Evolutionary conservation across 2,113 vertebrate genomes (phyloP), one percentile per base, ranked within the genome.

Genomic region (Petrocephalus zakoni): DNA sequence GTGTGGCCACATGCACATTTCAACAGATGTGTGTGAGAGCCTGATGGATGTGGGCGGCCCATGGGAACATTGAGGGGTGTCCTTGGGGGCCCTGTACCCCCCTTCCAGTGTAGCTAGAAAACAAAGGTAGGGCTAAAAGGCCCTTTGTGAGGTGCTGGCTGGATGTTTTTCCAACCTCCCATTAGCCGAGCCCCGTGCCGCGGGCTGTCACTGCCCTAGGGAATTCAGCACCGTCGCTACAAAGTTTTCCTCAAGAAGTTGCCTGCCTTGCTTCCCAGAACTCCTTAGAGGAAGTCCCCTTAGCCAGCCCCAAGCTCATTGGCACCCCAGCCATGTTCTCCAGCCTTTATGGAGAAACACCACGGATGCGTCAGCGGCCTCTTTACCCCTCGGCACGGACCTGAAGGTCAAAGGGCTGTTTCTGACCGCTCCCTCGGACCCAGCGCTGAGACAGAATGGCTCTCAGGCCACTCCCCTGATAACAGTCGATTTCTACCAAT

Each of bases 31-130:
- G 53, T n/a, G 25, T 7, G 85, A 11, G 29, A 29, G 25, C 25
- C 3, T 29, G 22, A 19, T 55, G 52, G 49, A 52, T 86, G 52
- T 17, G 21, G 42, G 6, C 11, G 84, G 22, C 15, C 56, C n/a
- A 86, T 15, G 15, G 52, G 49, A 17, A 34, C 51, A 34, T n/a
- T 56, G 13, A 21, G 52, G 85, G 29, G 29, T 53, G 17, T 56
- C 85, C 85, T 37, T 29, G 25, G 29, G 72, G 53, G 51, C 8
- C 85, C 29, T 1, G 5, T 29, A 86, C 2, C 17, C 55, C 78
- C 68, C 85, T 55, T 87, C 47, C 34, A 46, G 84, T 87, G 72
- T 82, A 87, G 78, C 61, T 42, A 11, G 68, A 52, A 89, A 53
- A 89, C 37, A 89, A 47, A 47, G 58, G 58, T 64, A n/a, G 8